Base-by-base conservation (phyloP, 2,113 vertebrate species). In the Dasyornis broadbenti region DNA sequence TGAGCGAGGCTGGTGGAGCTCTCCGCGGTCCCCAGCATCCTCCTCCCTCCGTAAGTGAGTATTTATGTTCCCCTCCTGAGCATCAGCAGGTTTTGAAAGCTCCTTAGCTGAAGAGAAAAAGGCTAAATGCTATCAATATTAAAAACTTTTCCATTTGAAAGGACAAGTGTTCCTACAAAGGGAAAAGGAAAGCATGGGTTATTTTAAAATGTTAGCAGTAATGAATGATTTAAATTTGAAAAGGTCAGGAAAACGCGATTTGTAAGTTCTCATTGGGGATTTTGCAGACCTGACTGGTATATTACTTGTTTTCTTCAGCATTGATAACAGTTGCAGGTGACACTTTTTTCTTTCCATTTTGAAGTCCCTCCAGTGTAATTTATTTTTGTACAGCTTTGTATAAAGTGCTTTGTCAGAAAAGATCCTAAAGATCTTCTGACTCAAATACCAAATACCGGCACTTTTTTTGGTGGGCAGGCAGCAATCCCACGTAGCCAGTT, bases 151-250 rank as follows among this genome's bases (percentile, higher is more conserved):
- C 40, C 12, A 31, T 75, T 85, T 64, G 76, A 90, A 96, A 94
- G 76, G 89, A 59, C 10, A n/a, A 53, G 5, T 56, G 35, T 79
- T 88, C 40, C 45, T 88, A 44, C 66, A 76, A 82, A 60, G 37
- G 42, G 16, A 61, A 52, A 42, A 90, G 59, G 42, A 49, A 94
- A 79, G 12, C 26, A 15, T 16, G 35, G 47, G 37, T 85, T 93
- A 68, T 90, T 95, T 94, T 47, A 82, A 94, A 94, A 94, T 79
- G 83, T 72, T 95, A 91, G 76, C 49, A 37, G 63, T 90, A 89
- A 93, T 92, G 59, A 93, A 78, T 54, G 65, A 92, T 89, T 89
- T 92, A 75, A 83, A 92, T 92, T 94, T 89, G 86, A 70, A 95
- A 96, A 89, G 76, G 76, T 95, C 88, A 91, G 82, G 57, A 91